A percentile compares a stretch with the other conserved stretches of the same genome.
Conservation (phyloP, 2,113 vertebrate species). For the Malurus melanocephalus region DNA sequence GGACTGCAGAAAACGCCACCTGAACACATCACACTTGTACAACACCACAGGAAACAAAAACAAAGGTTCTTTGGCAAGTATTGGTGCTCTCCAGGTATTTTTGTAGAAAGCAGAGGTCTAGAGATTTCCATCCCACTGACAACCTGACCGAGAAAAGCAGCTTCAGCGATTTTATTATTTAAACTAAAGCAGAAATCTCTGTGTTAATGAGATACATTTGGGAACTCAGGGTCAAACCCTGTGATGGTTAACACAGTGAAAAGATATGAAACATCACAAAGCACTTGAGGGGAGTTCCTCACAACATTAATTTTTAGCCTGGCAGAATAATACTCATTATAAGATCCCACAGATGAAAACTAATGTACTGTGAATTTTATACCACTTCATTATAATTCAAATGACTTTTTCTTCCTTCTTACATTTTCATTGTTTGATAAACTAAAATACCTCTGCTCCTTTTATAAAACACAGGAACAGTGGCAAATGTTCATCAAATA, state of each 20-base stretch:
- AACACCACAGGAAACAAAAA: neutral
- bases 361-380: slow-evolving; percentile 74
- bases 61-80: neutral
- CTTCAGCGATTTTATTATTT: neutral
- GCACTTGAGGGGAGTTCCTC: slow-evolving; percentile 61
- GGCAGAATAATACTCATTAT: slow-evolving; percentile 69
- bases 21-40: neutral
- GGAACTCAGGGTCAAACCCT: slow-evolving; percentile 30
- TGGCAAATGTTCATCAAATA: neutral
- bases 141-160: neutral
- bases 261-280: slow-evolving; percentile 59
- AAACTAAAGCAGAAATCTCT: slow-evolving; percentile 1
- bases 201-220: slow-evolving; percentile 30
- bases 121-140: neutral
- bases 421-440: slow-evolving; percentile 57
- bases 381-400: slow-evolving; percentile 72
- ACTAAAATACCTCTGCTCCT: slow-evolving; percentile 22
- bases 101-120: neutral
- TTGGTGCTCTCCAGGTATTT: neutral
- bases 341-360: slow-evolving; percentile 69
- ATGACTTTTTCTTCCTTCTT: slow-evolving; percentile 57
- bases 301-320: slow-evolving; percentile 73
- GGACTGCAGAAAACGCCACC: neutral
- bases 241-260: slow-evolving; percentile 24
- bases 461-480: neutral